Base-by-base conservation (phyloP, 2,113 vertebrate genomes). In the Oryzias curvinotus region DNA sequence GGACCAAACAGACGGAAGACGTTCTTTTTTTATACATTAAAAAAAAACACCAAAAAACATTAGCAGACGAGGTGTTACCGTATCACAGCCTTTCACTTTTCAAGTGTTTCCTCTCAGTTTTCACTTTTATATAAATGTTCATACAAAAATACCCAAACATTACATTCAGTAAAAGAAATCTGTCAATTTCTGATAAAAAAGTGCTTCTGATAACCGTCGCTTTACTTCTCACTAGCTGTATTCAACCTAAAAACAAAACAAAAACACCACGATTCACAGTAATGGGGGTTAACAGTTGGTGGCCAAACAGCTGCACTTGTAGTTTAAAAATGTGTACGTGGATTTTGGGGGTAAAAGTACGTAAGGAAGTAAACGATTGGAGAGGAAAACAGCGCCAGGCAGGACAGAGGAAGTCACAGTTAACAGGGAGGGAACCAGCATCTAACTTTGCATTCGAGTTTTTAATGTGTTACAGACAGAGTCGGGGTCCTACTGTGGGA, bases 131-230 rank as follows among this genome's bases (percentile, higher is more conserved):
- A 91, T 73, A 89, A 87, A 89, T 82, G 55, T 16, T 77, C 71
- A 52, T 88, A 88, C 71, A 82, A 88, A 90, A 91, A 89, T 76
- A 84, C 85, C 83, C 72, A 45, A 3, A 76, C 75, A 19, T 81
- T 88, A 93, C 86, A 91, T 91, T 93, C 87, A 89, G 75, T 65
- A 62, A 64, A 76, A 81, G 75, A 87, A 85, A 71, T 80, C 64
- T 63, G 58, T 77, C 75, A 66, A 69, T 83, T 67, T 81, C 65
- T 64, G 69, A 75, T 36, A 80, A 75, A 47, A 88, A 91, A 90
- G 87, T 89, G 88, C 87, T 90, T 65, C 86, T 84, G 80, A 17
- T 55, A 50, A 57, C 41, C 70, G 62, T 71, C 41, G 43, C 68
- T 61, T 76, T 65, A 65, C 44, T 61, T 74, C 65, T 62, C 57